Conservation (phyloP, 2,888 invertebrate species). For the Dasypolia templi region DNA sequence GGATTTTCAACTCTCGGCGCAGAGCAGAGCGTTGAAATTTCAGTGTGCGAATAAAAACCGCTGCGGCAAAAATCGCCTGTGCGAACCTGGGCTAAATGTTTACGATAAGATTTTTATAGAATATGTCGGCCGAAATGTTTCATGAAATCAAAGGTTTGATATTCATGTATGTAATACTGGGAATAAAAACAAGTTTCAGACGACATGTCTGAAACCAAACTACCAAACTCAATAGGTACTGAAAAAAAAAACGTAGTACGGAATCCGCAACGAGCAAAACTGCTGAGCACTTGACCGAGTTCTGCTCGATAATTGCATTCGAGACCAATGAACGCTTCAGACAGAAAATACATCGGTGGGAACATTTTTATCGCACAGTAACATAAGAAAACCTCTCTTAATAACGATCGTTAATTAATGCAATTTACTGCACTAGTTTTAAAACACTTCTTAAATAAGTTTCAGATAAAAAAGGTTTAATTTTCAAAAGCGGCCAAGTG, state of each 20-base stretch:
- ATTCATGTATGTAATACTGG: too few relatives aligned
- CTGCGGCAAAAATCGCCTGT: too few relatives aligned
- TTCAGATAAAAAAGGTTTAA: conserved; percentile 27
- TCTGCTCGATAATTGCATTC: neutral
- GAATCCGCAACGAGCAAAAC: neutral
- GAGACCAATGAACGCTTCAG: neutral
- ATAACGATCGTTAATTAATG: conserved; percentile 30
- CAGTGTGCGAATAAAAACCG: too few relatives aligned
- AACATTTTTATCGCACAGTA: conserved; percentile 8
- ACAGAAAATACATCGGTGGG: neutral
- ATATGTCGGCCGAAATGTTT: neutral
- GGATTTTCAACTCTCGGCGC: too few relatives aligned
- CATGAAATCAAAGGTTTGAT: neutral
- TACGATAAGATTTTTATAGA: too few relatives aligned
- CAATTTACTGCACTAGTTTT: conserved; percentile 31
- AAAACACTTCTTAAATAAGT: conserved; percentile 30
- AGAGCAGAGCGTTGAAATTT: too few relatives aligned
- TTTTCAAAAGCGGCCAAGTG: neutral
- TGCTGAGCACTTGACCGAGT: neutral
- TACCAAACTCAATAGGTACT: neutral
- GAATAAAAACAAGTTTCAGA: neutral
- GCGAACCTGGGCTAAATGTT: too few relatives aligned
- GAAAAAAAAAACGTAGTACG: neutral
- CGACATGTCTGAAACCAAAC: neutral
- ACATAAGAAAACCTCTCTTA: conserved; percentile 6